Base-by-base conservation (phyloP, 2,888 invertebrate species). In the Orthosia incerta region DNA sequence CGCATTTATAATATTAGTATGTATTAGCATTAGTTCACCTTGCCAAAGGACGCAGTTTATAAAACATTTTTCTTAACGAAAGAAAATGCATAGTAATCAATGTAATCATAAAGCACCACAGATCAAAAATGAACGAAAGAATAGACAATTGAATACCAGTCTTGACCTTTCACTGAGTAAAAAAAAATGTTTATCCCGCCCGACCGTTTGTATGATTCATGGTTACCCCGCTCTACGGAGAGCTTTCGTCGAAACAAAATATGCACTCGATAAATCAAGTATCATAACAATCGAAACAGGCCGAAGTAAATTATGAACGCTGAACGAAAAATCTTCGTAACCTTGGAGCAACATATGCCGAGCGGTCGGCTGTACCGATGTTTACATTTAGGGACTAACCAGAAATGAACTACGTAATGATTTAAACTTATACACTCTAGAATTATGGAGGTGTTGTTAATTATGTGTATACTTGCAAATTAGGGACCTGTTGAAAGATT, bases 251-350 rank as follows among this genome's bases (percentile, higher is more conserved):
- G 89, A 87, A 90, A 89, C 91, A 91, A 90, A 92, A 91, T 92
- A 91, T 90, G 89, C 91, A 91, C 88, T 89, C 91, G 81, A 94
- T 94, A 94, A 94, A 94, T 94, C 94, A 94, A 89, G 86, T 90
- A 93, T 91, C 91, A 91, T 93, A 94, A 94, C 93, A 94, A 92
- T 93, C 82, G 86, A 83, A 85, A 82, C 84, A 82, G 82, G 84
- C 75, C 26, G 83, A 86, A 89, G 89, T 92, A 91, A 92, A 92
- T 90, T 89, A 88, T 87, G 74, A 79, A 83, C 83, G 86, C 87
- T 45, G 56, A 78, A 78, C 56, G 45, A 91, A 91, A 92, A 75
- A 90, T 78, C 80, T 84, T 77, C 85, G 76, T 76, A 89, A 87
- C 91, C 91, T 91, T 91, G 88, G 23, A 48, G 55, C 63, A 82